These are phyloP conservation scores for Quadriops clusia DNA, from an alignment of 2,888 invertebrate species.

Conservation along the genomic window DNA sequence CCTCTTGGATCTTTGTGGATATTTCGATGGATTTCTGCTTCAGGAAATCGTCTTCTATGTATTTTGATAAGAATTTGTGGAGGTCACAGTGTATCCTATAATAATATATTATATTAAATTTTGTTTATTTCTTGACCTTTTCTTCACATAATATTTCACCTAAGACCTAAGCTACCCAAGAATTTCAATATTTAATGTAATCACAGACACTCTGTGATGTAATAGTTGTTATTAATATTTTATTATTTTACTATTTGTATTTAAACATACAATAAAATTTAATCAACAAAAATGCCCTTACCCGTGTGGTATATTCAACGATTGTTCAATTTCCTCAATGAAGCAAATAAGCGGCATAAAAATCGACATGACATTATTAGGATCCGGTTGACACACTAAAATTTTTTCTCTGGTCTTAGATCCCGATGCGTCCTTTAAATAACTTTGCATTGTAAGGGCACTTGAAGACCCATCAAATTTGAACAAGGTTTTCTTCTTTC, in stretches of 20 bases:
- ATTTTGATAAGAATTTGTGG: constrained; percentile 74
- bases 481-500: constrained; percentile 50
- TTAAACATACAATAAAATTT: background rate
- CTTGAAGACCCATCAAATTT: constrained; percentile 54
- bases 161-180: no score
- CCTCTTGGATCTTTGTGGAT: constrained; percentile 52
- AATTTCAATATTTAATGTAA: no score
- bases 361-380: constrained; percentile 62
- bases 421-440: constrained; percentile 22
- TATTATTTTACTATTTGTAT: constrained; percentile 2
- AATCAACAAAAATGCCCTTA: constrained; percentile 23
- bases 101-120: constrained; percentile 13
- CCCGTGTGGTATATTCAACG: constrained; percentile 43
- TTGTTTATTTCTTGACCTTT: no score
- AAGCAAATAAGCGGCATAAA: constrained; percentile 75
- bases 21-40: constrained; percentile 59
- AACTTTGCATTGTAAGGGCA: constrained; percentile 30
- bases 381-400: constrained; percentile 66
- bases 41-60: constrained; percentile 77
- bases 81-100: constrained; percentile 57
- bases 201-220: no score
- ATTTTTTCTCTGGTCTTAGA: constrained; percentile 38
- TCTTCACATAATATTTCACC: no score
- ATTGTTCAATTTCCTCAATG: constrained; percentile 70
- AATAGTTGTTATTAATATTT: no score